phyloP scores from a whole-genome alignment of 2,797 vertebrate species.

The Lagorchestes hirsutus region DNA sequence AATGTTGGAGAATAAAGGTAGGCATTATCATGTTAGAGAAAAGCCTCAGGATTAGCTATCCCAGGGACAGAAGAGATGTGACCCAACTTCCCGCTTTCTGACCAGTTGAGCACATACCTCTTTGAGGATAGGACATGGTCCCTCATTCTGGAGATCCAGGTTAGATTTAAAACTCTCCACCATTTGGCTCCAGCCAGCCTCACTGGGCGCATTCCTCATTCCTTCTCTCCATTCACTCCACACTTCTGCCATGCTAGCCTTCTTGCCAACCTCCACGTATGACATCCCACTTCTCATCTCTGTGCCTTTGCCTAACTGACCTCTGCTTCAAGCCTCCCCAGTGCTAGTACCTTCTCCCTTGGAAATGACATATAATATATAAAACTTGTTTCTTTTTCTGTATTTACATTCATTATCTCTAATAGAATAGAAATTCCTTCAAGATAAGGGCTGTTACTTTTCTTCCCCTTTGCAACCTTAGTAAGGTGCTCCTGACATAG shows the following conservation, averaged over 20 bases:
- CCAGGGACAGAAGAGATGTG: not conserved
- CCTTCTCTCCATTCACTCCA: not conserved
- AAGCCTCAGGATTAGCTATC: not conserved
- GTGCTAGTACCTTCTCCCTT: not conserved
- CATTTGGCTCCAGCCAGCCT: not conserved
- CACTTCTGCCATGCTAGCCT: not conserved
- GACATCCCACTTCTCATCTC: not conserved
- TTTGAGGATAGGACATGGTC: not conserved
- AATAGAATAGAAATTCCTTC: not conserved
- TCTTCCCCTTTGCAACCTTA: not conserved
- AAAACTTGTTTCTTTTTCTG: not conserved
- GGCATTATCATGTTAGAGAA: not conserved
- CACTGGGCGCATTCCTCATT: not conserved
- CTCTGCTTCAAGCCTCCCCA: not conserved
- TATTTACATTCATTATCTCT: not conserved
- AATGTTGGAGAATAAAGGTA: not conserved
- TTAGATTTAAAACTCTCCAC: not conserved
- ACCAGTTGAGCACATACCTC: not conserved
- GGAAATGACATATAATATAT: not conserved
- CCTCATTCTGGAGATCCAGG: not conserved
- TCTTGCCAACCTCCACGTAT: not conserved
- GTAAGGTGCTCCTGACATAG: not conserved
- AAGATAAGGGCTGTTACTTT: not conserved
- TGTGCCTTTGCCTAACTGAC: not conserved
- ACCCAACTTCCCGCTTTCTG: not conserved